Percentiles rank a stretch among this genome's conserved stretches.
Conservation (phyloP, 2,888 invertebrate genomes). For the Andricus quercusramuli region DNA sequence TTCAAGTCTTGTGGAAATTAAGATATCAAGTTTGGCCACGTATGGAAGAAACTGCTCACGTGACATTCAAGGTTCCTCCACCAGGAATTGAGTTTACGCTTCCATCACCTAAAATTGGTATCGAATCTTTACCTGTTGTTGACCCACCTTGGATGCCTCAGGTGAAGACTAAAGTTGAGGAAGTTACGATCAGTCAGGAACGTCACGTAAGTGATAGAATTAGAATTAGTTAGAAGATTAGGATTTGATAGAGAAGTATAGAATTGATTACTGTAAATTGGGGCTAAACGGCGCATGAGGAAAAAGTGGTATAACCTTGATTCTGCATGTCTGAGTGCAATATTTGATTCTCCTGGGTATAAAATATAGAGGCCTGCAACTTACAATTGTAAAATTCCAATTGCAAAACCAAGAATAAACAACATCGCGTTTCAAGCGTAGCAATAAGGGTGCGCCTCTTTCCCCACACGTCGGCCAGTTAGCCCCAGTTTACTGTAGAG, state of each 20-base stretch:
- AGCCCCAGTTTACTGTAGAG: too few species aligned
- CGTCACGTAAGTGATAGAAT: constrained; percentile 87
- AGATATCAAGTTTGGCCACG: constrained; percentile 99
- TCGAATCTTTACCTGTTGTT: constrained; percentile 95
- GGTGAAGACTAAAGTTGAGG: constrained; percentile 98
- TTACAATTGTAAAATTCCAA: too few species aligned
- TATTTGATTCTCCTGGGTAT: too few species aligned
- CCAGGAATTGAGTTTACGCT: constrained; percentile 99
- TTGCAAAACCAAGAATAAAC: too few species aligned
- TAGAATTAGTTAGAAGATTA: not conserved
- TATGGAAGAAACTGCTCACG: constrained; percentile 98
- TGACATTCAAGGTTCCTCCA: constrained; percentile 98
- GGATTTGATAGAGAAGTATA: not conserved
- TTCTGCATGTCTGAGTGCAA: too few species aligned
- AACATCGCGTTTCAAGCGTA: too few species aligned
- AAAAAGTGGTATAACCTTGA: too few species aligned
- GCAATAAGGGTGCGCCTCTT: too few species aligned
- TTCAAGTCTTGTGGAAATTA: constrained; percentile 97
- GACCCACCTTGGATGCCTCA: constrained; percentile 99
- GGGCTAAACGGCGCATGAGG: too few species aligned
- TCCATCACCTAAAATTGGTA: constrained; percentile 99
- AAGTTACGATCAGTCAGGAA: constrained; percentile 98
- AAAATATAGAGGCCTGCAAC: too few species aligned
- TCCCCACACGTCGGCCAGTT: too few species aligned
- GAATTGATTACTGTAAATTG: not conserved